These are phyloP conservation scores for Nanorana parkeri DNA, from an alignment of 2,113 vertebrate species.

Conservation along the genomic window DNA sequence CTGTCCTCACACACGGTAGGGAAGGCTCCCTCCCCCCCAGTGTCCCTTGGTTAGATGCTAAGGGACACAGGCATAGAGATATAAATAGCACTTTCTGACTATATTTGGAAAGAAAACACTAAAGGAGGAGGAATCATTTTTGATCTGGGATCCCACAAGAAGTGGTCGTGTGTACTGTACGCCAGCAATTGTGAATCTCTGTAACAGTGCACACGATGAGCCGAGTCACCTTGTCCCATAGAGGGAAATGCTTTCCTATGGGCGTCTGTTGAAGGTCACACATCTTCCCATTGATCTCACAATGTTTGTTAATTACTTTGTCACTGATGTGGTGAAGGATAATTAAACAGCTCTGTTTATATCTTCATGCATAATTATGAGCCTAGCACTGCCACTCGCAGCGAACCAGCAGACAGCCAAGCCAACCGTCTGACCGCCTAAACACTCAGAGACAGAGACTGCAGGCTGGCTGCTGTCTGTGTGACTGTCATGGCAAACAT, in stretches of 20 bases:
- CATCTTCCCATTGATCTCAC: conserved; percentile 99
- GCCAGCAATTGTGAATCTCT: neutral
- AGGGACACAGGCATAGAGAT: conserved; percentile 13
- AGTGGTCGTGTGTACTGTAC: neutral
- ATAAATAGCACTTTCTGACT: conserved; percentile 32
- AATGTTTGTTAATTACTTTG: conserved; percentile 99
- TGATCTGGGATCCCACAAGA: conserved; percentile 6
- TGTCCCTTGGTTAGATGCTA: conserved; percentile 13
- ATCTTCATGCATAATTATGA: conserved; percentile 99
- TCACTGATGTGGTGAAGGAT: conserved; percentile 99
- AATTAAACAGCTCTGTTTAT: conserved; percentile 99
- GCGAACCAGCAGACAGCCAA: conserved; percentile 63
- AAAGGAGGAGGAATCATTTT: neutral
- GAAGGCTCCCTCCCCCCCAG: neutral
- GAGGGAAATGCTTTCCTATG: conserved; percentile 82
- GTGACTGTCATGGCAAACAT: neutral
- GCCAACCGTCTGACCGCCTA: conserved; percentile 22
- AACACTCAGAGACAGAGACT: conserved; percentile 3
- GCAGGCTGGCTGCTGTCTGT: neutral
- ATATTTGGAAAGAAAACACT: conserved; percentile 49
- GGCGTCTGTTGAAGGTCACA: conserved; percentile 96
- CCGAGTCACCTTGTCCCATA: conserved; percentile 80
- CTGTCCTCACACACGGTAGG: neutral
- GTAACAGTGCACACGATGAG: conserved; percentile 54
- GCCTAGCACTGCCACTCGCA: conserved; percentile 78